A percentile compares a stretch with the other conserved stretches of the same genome.
Conservation (phyloP, 2,888 invertebrate genomes). For the Vanessa cardui region DNA sequence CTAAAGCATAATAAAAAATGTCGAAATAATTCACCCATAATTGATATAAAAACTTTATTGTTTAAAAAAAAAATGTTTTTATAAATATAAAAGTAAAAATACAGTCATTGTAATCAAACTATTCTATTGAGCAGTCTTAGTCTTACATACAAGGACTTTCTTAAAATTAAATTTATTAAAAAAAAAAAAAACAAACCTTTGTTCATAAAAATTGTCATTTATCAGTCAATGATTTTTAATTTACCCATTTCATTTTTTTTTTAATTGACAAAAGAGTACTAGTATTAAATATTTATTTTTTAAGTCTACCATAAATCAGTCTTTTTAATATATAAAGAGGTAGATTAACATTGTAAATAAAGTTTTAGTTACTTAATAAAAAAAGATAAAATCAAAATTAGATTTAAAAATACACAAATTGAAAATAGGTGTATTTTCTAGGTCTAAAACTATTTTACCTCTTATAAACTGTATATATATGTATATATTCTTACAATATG, state of each 20-base stretch:
- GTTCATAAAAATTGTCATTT: too few species aligned
- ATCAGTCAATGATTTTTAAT: too few species aligned
- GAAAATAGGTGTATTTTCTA: too few species aligned
- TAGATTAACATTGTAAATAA: too few species aligned
- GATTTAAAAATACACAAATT: too few species aligned
- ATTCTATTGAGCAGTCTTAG: conserved; percentile 18
- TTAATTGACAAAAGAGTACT: neutral
- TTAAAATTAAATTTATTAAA: neutral
- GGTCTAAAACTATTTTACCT: too few species aligned
- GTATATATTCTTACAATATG: too few species aligned
- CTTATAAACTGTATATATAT: too few species aligned
- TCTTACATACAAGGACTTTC: neutral
- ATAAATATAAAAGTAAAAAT: neutral
- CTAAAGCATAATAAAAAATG: neutral
- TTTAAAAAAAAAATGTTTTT: conserved; percentile 9
- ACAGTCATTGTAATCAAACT: neutral
- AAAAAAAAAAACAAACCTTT: too few species aligned
- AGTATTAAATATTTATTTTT: neutral
- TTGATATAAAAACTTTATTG: conserved; percentile 7
- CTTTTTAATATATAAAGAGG: neutral
- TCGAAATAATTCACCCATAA: conserved; percentile 1
- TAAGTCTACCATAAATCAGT: neutral
- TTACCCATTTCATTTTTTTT: neutral
- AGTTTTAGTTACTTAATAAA: too few species aligned
- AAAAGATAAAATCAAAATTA: too few species aligned